Conservation (phyloP, 2,888 invertebrate genomes). For the Ectemnius cavifrons region DNA sequence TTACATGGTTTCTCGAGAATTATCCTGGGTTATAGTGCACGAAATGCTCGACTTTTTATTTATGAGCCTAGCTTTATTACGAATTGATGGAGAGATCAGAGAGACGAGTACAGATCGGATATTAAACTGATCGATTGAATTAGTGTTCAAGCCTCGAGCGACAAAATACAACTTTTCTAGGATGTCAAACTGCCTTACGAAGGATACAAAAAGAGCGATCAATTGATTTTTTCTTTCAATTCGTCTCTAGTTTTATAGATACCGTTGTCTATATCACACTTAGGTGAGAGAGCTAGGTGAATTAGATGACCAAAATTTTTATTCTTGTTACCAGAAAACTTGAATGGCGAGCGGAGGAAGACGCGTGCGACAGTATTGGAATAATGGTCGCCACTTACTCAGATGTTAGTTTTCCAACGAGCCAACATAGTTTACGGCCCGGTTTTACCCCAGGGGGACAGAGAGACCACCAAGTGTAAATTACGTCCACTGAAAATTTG, state of each 20-base stretch:
- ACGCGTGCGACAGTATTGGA: slow-evolving; percentile 42
- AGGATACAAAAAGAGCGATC: slow-evolving; percentile 6
- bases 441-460: no score
- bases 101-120: neutral
- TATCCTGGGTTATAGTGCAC: slow-evolving; percentile 13
- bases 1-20: slow-evolving; percentile 8
- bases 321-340: slow-evolving; percentile 47
- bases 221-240: slow-evolving; percentile 5
- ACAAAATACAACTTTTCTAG: slow-evolving; percentile 1
- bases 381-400: slow-evolving; percentile 2
- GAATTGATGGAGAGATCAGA: neutral
- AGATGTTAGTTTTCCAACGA: no score
- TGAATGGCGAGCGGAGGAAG: slow-evolving; percentile 32
- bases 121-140: neutral
- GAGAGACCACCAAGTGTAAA: no score
- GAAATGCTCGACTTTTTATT: neutral
- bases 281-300: slow-evolving; percentile 25
- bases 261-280: slow-evolving; percentile 14
- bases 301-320: slow-evolving; percentile 43
- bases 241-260: slow-evolving; percentile 44
- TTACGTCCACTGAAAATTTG: no score
- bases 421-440: no score
- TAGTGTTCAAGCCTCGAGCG: neutral
- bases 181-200: slow-evolving; percentile 13
- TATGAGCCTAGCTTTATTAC: slow-evolving; percentile 3